These are phyloP conservation scores for Apostichopus californicus DNA, from an alignment of 35 echinoderm and acorn worm genomes.

Conservation along the genomic window DNA sequence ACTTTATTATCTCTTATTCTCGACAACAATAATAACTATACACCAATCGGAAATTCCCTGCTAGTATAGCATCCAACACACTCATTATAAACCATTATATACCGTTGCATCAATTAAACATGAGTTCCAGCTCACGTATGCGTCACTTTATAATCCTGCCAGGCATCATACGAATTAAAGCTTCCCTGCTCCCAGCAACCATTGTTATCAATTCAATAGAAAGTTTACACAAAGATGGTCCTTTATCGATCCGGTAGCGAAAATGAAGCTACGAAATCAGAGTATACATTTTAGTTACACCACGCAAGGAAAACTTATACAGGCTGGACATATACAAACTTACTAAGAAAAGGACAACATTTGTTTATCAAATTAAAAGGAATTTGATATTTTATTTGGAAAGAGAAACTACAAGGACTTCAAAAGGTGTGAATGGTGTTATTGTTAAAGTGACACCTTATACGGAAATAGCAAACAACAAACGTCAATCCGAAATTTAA, in stretches of 20 bases:
- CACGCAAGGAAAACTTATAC: not conserved
- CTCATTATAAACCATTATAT: no score
- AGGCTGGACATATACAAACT: not conserved
- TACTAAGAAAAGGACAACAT: not conserved
- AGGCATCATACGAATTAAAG: slow-evolving; percentile 28
- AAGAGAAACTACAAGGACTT: not conserved
- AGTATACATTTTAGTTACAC: not conserved
- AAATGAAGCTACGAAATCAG: not conserved
- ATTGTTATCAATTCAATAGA: slow-evolving; percentile 26
- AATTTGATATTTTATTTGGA: not conserved
- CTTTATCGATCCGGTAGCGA: not conserved
- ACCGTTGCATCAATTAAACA: not conserved
- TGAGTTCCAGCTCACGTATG: not conserved
- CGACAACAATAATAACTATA: no score
- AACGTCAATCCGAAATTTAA: no score
- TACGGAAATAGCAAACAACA: no score
- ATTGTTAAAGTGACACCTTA: no score
- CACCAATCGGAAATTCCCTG: no score
- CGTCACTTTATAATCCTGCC: not conserved
- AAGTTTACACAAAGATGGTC: slow-evolving; percentile 10
- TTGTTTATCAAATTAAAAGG: not conserved
- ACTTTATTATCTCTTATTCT: no score
- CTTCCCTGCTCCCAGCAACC: slow-evolving; percentile 37
- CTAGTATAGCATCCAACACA: no score
- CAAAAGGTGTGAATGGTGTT: no score